Evolutionary conservation across 2,113 vertebrate species (phyloP).

Genomic region (Megaptera novaeangliae): DNA sequence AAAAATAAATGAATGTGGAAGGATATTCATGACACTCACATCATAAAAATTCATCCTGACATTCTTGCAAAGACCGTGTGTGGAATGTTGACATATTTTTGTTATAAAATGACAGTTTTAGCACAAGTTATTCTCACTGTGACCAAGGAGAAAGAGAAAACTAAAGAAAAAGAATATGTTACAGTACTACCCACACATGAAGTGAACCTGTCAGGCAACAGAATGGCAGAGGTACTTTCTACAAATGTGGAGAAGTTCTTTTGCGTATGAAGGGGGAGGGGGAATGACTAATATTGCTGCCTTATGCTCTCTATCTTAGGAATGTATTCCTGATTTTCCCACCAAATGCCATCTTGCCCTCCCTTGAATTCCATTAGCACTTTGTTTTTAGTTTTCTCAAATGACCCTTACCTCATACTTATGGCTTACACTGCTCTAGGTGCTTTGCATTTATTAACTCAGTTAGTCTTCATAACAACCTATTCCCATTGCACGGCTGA

Average conservation of each 20-base stretch:
- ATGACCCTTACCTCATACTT: background rate
- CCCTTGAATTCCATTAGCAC: background rate
- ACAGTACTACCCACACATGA: conserved; percentile 25
- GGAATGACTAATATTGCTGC: background rate
- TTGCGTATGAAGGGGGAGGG: fast-evolving
- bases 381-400: background rate
- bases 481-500: background rate
- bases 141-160: conserved; percentile 73
- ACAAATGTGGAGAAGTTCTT: background rate
- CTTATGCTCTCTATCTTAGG: background rate
- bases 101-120: conserved; percentile 82
- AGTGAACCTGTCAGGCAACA: conserved; percentile 62
- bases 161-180: conserved; percentile 67
- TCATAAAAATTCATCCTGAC: conserved; percentile 79
- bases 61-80: conserved; percentile 75
- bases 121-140: conserved; percentile 79
- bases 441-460: background rate
- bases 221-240: conserved; percentile 49
- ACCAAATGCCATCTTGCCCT: background rate
- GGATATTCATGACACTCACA: conserved; percentile 72
- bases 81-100: conserved; percentile 79
- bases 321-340: conserved; percentile 4
- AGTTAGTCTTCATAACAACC: background rate
- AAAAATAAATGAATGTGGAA: conserved; percentile 80
- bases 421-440: background rate